Conservation (phyloP, 2,113 vertebrate species). For the Carollia perspicillata region DNA sequence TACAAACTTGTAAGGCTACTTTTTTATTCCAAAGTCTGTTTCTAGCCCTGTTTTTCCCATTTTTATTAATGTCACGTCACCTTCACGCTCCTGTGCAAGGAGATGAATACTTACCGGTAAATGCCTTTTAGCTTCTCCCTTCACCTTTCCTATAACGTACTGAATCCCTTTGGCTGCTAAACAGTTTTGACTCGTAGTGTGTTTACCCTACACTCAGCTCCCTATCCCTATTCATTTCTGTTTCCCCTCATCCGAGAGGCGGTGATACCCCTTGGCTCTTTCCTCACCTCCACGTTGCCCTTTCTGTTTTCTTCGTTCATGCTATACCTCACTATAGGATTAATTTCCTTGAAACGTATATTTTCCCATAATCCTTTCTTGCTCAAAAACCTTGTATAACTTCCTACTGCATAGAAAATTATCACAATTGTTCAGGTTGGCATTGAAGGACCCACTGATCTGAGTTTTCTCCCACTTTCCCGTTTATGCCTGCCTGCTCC, state of each 20-base stretch:
- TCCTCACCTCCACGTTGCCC: not conserved
- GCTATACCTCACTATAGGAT: not conserved
- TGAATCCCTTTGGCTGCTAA: not conserved
- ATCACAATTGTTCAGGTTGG: not conserved
- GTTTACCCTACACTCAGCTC: not conserved
- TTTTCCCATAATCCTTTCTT: not conserved
- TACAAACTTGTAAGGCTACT: not conserved
- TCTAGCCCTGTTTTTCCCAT: not conserved
- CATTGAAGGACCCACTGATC: not conserved
- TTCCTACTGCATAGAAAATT: not conserved
- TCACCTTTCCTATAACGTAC: not conserved
- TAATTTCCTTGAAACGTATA: not conserved
- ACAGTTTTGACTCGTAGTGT: not conserved
- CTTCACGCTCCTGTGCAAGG: not conserved
- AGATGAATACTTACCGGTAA: not conserved
- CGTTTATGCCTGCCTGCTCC: not conserved
- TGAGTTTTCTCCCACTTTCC: not conserved
- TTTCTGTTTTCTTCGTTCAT: not conserved
- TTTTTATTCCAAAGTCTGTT: not conserved
- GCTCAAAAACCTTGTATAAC: not conserved
- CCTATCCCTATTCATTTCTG: not conserved
- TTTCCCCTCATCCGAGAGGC: not conserved
- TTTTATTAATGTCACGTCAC: not conserved
- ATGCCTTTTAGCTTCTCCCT: not conserved
- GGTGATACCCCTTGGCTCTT: not conserved